These are phyloP conservation scores for Cossypha heuglini DNA, from an alignment of 2,797 vertebrate species.

Conservation along the genomic window DNA sequence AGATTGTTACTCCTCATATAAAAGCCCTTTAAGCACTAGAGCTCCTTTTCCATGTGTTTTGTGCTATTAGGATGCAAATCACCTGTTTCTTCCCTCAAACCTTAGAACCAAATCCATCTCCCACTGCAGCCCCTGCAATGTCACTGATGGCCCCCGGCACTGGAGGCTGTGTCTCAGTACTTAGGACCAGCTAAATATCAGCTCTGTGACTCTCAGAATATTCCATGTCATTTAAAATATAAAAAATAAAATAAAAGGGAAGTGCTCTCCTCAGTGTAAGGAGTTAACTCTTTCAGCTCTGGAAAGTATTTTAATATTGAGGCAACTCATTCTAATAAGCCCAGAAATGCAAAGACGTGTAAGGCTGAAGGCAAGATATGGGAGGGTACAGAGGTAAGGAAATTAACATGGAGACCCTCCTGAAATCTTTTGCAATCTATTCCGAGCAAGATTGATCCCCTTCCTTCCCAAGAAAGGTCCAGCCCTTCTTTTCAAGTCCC, in stretches of 20 bases:
- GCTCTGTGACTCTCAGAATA: not conserved
- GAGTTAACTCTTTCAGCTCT: not conserved
- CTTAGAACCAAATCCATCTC: not conserved
- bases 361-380: not conserved
- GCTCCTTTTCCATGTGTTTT: not conserved
- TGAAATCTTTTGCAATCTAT: not conserved
- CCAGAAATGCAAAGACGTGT: not conserved
- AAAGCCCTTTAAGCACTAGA: not conserved
- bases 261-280: rapidly evolving
- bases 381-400: not conserved
- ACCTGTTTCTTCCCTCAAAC: not conserved
- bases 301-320: not conserved
- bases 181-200: not conserved
- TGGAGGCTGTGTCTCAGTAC: not conserved
- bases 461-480: not conserved
- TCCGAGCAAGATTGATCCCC: not conserved
- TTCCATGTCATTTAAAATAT: not conserved
- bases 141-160: not conserved
- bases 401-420: not conserved
- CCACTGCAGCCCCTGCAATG: not conserved
- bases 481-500: not conserved
- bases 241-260: not conserved
- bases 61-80: not conserved
- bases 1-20: not conserved
- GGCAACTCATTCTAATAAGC: not conserved